phyloP scores from a whole-genome alignment of 1,140 invertebrate species.

The Calephelis nemesis region DNA sequence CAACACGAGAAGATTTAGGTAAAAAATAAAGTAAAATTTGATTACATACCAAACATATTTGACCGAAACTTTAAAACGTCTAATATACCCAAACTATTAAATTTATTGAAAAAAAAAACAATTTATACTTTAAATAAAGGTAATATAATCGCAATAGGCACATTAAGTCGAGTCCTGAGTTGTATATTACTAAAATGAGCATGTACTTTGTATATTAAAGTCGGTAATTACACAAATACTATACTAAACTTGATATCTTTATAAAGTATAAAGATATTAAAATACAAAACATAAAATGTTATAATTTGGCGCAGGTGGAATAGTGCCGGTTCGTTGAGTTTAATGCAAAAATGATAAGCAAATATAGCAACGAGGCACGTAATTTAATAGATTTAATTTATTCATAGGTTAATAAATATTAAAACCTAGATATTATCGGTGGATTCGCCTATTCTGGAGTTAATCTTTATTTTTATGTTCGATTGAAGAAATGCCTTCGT shows the following conservation, averaged over 20 bases:
- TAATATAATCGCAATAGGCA: not conserved
- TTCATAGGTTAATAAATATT: too few species aligned
- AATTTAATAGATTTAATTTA: too few species aligned
- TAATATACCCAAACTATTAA: not conserved
- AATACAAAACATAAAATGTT: not conserved
- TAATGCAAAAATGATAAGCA: not conserved
- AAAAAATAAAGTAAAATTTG: too few species aligned
- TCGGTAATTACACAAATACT: conserved; percentile 8
- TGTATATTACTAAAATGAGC: not conserved
- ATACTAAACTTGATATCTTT: not conserved
- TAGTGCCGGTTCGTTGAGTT: not conserved
- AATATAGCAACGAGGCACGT: too few species aligned
- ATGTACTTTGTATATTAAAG: conserved; percentile 8
- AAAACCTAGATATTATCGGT: too few species aligned
- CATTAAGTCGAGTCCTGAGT: not conserved
- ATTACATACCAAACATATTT: too few species aligned
- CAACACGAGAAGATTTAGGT: too few species aligned
- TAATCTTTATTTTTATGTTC: too few species aligned
- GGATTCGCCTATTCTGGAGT: too few species aligned
- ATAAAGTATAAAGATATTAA: not conserved
- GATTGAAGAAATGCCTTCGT: too few species aligned
- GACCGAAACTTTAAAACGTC: not conserved
- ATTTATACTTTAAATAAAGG: conserved; percentile 2
- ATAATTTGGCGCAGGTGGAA: not conserved
- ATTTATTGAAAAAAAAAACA: conserved; percentile 2